Base-by-base conservation (phyloP, 2,888 invertebrate species). In the Eristalis intricaria region DNA sequence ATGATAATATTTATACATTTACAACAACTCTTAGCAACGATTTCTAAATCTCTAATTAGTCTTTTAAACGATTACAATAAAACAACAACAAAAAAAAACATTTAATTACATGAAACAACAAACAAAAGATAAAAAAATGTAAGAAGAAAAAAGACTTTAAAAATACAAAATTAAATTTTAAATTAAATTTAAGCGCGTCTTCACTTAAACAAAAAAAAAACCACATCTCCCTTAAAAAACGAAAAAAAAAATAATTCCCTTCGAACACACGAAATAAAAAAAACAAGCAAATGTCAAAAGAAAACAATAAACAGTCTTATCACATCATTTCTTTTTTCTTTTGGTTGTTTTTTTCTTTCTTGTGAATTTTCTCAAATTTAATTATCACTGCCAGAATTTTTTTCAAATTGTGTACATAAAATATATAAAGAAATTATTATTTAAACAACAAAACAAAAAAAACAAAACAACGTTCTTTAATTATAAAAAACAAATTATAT, bases 301-400 rank as follows among this genome's bases (percentile, higher is more conserved):
- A 68, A 50, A 38, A 65, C 43, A 70, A 38, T n/a, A 50, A 7
- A 19, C 8, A 77, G 26, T 58, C n/a, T 50, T 19, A 8, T 50
- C 50, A 50, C 7, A 68, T 22, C 4, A 68, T 13, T 43, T 68
- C 10, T 68, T 68, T 13, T 38, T 56, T 58, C 40, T 56, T 76
- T 50, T 50, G 50, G 50, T 50, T 50, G 50, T 19, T 50, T 50
- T 50, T 32, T 50, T 60, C 58, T 26, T 29, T 50, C 69, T 68
- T 26, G 66, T 70, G 35, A 68, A 26, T 60, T 58, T 71, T 76
- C 68, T 79, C 43, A 73, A 76, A 80, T 69, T 50, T 87, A 68
- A 79, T 82, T 82, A 84, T 76, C 87, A 87, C 87, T 87, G 87
- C 87, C 87, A 87, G 87, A 83, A 74, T 80, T 80, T 84, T 68